Base-by-base conservation (phyloP, 2,797 vertebrate genomes). In the Sebastes alutus region DNA sequence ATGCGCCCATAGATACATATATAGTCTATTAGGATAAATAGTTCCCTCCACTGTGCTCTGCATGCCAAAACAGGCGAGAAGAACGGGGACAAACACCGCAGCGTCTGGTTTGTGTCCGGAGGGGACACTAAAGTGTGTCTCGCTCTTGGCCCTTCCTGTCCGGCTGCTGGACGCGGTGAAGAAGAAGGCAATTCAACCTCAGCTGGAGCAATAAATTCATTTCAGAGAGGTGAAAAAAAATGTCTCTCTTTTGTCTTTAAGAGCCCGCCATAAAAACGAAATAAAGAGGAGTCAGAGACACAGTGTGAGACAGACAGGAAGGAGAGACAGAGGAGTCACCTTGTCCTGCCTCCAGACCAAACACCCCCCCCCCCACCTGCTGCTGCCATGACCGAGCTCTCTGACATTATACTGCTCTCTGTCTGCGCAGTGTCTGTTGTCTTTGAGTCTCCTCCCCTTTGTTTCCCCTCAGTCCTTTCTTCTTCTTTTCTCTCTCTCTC, bases 181-280 rank as follows among this genome's bases (percentile, higher is more conserved):
- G 32, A 80, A 59, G 23, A 80, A 59, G 35, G 81, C 81, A 89
- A 89, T 87, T 90, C 61, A 85, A 62, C 63, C 75, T 38, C 49
- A 62, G 82, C 55, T 49, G 72, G 77, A 65, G 87, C 89, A 87
- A 94, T 95, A 94, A 93, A 94, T 75, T 78, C 55, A 91, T 92
- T 87, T 82, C 62, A 20, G 63, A 66, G 55, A 38, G 68, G 42
- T 33, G 78, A 72, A 69, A 87, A 73, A 74, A 72, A 87, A 81
- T 58, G 42, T 25, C 59, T 64, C 58, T 69, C 88, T 94, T 92
- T 92, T 93, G 90, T 92, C 77, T 74, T 85, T 77, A 80, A 86
- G 77, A 66, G 61, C 59, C 84, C 78, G 61, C 76, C 76, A 88
- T 89, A 87, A 93, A 89, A 89, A 77, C 13, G 3, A 64, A 58